These are phyloP conservation scores for Vollenhovia emeryi DNA, from an alignment of 1,140 invertebrate genomes.

Conservation along the genomic window DNA sequence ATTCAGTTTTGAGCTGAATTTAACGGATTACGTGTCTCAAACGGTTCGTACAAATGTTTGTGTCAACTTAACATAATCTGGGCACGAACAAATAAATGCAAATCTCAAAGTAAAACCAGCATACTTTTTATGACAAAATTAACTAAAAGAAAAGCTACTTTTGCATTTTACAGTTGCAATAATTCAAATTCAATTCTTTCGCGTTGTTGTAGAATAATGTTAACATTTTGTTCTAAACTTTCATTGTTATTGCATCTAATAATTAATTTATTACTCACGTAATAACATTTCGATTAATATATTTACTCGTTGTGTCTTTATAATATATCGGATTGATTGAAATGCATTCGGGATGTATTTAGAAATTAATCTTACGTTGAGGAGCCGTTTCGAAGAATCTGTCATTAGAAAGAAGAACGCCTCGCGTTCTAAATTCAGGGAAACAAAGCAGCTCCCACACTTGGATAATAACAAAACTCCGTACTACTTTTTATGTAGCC, in stretches of 20 bases:
- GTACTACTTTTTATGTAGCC: conserved; percentile 32
- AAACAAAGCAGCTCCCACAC: conserved; percentile 12
- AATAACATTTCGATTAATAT: background rate
- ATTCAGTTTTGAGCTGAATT: no score
- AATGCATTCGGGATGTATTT: background rate
- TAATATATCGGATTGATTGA: conserved; percentile 4
- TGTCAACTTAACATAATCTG: no score
- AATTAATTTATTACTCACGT: background rate
- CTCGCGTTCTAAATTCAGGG: background rate
- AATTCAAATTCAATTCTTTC: no score
- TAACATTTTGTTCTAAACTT: no score
- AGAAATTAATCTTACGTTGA: background rate
- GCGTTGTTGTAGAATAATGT: no score
- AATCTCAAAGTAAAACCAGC: no score
- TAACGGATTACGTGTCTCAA: no score
- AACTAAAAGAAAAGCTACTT: no score
- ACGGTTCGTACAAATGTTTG: no score
- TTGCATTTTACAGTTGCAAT: no score
- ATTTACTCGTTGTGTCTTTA: no score
- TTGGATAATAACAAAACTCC: conserved; percentile 17
- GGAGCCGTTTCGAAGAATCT: background rate
- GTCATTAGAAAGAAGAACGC: conserved; percentile 2
- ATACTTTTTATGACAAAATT: no score
- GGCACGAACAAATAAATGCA: background rate
- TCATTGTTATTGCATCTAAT: background rate